Evolutionary conservation across 2,888 invertebrate genomes (phyloP), one percentile per base, ranked within the genome.

Genomic region (Apomyelois bistriatella): DNA sequence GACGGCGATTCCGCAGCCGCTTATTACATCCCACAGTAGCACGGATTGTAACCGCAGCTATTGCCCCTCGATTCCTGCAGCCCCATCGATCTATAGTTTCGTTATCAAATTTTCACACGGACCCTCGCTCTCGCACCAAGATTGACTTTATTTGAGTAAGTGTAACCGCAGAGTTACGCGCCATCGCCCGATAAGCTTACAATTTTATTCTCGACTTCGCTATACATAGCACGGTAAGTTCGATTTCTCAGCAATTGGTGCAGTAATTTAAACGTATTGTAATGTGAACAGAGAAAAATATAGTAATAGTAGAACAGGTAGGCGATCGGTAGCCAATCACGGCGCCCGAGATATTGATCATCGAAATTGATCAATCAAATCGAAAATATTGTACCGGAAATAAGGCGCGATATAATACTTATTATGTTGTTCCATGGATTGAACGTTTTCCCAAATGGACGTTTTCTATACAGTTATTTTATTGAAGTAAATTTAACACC

Each of bases 101-200:
- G 87, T 88, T 87, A 89, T 89, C 89, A 88, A 90, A 88, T 89
- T 90, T 90, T 90, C 89, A 90, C 89, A 90, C 89, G 87, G 77
- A 71, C 76, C 79, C 76, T 68, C 70, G 72, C 66, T 67, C 70
- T 68, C 61, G 76, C 80, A 74, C 79, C 85, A 79, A 89, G 87
- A 89, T 89, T 84, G 88, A 85, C 85, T 89, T 85, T 90, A 90
- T 89, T 89, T 89, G 86, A 85, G 82, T 76, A 88, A 87, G 85
- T 85, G 74, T 76, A 82, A 90, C 89, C 89, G 76, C 89, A 90
- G 72, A 58, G 58, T 66, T 83, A 82, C 83, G 81, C 79, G 74
- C 62, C 22, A 22, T 22, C 22, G 22, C 22, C 2, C 69, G 63
- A 66, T 54, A 60, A 65, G 43, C 66, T 58, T 61, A 64, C 66